Percentiles rank a stretch among this genome's conserved stretches.
Evolutionary conservation across 2,888 invertebrate genomes (phyloP).

Genomic region (Noctuana brunneofusca): DNA sequence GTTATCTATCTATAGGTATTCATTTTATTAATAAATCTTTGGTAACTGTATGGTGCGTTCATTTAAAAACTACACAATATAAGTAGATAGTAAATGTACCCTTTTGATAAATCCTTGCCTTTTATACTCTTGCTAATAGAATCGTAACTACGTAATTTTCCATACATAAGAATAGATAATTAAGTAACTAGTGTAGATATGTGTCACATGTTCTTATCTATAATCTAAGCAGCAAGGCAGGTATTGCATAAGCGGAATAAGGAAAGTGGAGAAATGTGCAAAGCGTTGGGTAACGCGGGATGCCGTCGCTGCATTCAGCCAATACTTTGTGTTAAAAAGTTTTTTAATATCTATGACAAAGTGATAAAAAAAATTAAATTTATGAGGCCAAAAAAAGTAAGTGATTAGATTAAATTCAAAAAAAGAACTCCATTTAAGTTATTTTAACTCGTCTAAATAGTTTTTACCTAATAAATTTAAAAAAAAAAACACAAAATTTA

Average conservation of each 20-base stretch:
- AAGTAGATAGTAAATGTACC: neutral
- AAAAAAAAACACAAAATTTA: no score
- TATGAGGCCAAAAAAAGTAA: no score
- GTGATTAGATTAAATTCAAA: no score
- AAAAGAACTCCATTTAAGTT: no score
- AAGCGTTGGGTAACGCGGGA: constrained; percentile 22
- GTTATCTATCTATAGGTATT: no score
- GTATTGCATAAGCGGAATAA: constrained; percentile 23
- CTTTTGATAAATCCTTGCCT: neutral
- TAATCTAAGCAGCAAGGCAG: constrained; percentile 18
- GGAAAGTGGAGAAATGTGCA: constrained; percentile 31
- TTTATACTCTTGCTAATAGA: neutral
- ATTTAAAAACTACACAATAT: no score
- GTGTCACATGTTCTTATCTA: constrained; percentile 25
- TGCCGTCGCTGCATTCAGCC: neutral
- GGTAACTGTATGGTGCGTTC: no score
- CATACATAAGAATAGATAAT: constrained; percentile 3
- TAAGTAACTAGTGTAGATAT: constrained; percentile 22
- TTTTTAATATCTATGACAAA: neutral
- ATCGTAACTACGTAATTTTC: constrained; percentile 3
- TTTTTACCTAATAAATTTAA: no score
- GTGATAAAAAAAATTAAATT: neutral
- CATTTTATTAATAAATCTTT: no score
- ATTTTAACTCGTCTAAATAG: no score
- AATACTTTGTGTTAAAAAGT: neutral